A percentile compares a stretch with the other conserved stretches of the same genome.
phyloP scores from a whole-genome alignment of 2,797 vertebrate species.

The Darevskia mixta region DNA sequence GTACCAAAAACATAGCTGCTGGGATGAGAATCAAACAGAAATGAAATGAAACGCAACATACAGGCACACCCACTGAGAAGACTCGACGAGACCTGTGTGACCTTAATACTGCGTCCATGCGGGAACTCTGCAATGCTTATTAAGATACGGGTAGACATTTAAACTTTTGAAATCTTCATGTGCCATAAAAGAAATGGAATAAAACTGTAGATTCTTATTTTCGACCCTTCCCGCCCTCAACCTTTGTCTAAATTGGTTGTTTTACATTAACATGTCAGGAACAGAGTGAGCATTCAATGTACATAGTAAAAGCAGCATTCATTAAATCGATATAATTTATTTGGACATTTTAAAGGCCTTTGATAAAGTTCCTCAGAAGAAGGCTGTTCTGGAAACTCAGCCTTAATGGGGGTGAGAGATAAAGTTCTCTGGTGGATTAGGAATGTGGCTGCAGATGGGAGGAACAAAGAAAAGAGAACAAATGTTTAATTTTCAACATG shows the following conservation, averaged over 20 bases:
- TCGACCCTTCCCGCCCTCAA: slow-evolving; percentile 5
- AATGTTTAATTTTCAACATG: slow-evolving; percentile 55
- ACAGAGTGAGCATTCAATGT: slow-evolving; percentile 3
- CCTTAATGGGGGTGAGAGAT: slow-evolving; percentile 40
- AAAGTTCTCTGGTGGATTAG: slow-evolving; percentile 46
- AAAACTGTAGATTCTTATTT: slow-evolving; percentile 9
- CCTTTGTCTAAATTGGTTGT: slow-evolving; percentile 24
- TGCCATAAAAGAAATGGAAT: neutral
- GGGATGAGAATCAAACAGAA: slow-evolving; percentile 10
- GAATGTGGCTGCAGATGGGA: slow-evolving; percentile 42
- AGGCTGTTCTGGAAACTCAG: slow-evolving; percentile 52
- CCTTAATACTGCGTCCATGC: slow-evolving; percentile 12
- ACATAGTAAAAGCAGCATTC: neutral
- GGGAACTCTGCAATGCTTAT: slow-evolving; percentile 25
- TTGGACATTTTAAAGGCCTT: slow-evolving; percentile 39
- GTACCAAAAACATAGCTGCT: neutral
- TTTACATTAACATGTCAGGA: slow-evolving; percentile 36
- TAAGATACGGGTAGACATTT: slow-evolving; percentile 15
- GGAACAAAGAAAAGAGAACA: slow-evolving; percentile 49
- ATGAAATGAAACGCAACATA: slow-evolving; percentile 24
- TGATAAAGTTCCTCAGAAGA: slow-evolving; percentile 57
- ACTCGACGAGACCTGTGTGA: neutral
- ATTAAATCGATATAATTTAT: slow-evolving; percentile 53
- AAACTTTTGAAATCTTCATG: slow-evolving; percentile 10
- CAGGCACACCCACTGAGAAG: neutral